A percentile compares a stretch with the other conserved stretches of the same genome.
These are phyloP conservation scores for Bergia sp. DNA, from an alignment of 92 coral and sea anemone species.

Conservation along the genomic window DNA sequence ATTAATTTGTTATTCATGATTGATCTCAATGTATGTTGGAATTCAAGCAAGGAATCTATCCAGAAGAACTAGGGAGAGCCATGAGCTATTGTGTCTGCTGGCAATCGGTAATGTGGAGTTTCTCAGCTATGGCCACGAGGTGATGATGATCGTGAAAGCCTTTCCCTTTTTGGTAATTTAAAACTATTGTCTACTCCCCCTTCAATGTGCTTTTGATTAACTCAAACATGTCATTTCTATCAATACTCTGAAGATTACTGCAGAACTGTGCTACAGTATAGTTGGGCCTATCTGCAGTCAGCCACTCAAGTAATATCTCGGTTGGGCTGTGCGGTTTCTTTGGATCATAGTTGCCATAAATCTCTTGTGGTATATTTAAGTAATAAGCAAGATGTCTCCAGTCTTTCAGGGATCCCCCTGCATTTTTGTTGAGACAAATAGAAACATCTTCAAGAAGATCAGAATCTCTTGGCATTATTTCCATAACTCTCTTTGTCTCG, in stretches of 20 bases:
- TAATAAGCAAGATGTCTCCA: slow-evolving; percentile 36
- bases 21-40: no score
- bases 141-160: not conserved
- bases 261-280: slow-evolving; percentile 42
- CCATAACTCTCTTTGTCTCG: not conserved
- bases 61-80: no score
- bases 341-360: slow-evolving; percentile 26
- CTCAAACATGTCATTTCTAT: slow-evolving; percentile 40
- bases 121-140: no score
- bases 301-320: slow-evolving; percentile 39
- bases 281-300: not conserved
- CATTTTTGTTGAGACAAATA: slow-evolving; percentile 3
- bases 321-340: slow-evolving; percentile 39
- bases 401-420: slow-evolving; percentile 25
- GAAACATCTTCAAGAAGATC: slow-evolving; percentile 34
- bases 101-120: no score
- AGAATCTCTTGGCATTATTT: slow-evolving; percentile 32
- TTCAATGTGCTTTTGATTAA: not conserved
- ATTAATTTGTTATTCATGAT: no score
- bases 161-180: not conserved
- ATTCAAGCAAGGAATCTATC: no score
- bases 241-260: slow-evolving; percentile 11
- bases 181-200: not conserved
- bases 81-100: no score
- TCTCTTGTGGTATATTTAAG: not conserved